Evolutionary conservation across 2,113 vertebrate species (phyloP), one percentile per base, ranked within the genome.

Genomic region (Sander vitreus): DNA sequence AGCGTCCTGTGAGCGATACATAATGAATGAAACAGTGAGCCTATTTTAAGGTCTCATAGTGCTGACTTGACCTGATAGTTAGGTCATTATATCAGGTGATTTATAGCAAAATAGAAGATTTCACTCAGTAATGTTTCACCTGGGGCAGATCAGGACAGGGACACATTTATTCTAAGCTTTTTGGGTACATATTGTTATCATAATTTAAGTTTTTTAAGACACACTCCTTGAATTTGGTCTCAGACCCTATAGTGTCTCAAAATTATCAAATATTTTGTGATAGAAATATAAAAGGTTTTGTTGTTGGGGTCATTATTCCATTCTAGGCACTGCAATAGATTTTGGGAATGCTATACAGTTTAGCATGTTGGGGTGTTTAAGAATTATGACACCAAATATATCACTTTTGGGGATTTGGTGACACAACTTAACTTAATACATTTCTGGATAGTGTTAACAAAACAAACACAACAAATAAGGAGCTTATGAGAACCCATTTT

Each of bases 21-120:
- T 86, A 81, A 90, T 84, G 48, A 87, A 84, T 83, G 85, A 84
- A 53, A 57, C 15, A 77, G 73, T 66, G 66, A 33, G 60, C 66
- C 62, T 87, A 79, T 83, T 76, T 77, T 76, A 66, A 71, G 66
- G 67, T 63, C 27, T 77, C 68, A 36, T 4, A 33, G 66, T 68
- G 57, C 60, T 70, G 84, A 66, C 73, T 51, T 39, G 69, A 76
- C 39, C 25, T 48, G 71, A 53, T 62, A 4, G 50, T 65, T 18
- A 21, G 60, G 45, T 69, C 21, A 68, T 72, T 59, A 68, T 57
- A 43, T 76, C 67, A 36, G 62, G 25, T 23, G 39, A 66, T 72
- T 70, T 58, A 55, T 57, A 63, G 50, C 13, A 39, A 59, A 60
- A 66, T 21, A 3, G 10, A 14, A 7, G 12, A 45, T 57, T 50